Evolutionary conservation across 1,140 invertebrate genomes (phyloP).

Genomic region (Drosophila hydei): DNA sequence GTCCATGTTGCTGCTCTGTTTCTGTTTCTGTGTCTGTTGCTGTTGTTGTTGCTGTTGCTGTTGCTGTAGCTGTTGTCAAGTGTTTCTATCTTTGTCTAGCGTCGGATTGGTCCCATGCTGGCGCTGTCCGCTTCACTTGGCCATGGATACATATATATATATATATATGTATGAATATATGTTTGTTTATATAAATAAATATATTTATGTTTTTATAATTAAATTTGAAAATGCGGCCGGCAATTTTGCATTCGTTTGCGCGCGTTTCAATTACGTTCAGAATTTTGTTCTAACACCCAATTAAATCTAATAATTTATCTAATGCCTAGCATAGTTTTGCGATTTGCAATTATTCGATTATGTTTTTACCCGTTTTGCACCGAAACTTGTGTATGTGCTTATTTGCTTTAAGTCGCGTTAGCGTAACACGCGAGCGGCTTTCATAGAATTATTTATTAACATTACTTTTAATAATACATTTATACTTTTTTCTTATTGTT

Average conservation of each 20-base stretch:
- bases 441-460: constrained; percentile 13
- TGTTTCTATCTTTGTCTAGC: constrained; percentile 51
- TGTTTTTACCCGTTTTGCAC: constrained; percentile 81
- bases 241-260: constrained; percentile 27
- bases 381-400: constrained; percentile 77
- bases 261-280: constrained; percentile 17
- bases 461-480: constrained; percentile 25
- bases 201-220: constrained; percentile 54
- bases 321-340: constrained; percentile 63
- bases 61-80: constrained; percentile 5
- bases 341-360: constrained; percentile 62
- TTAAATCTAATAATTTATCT: constrained; percentile 68
- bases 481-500: constrained; percentile 15
- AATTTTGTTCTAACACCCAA: constrained; percentile 45
- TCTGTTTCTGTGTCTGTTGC: constrained; percentile 1
- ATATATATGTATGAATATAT: background rate
- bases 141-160: background rate
- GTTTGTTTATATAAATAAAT: background rate
- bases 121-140: constrained; percentile 27
- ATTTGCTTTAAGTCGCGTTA: constrained; percentile 35
- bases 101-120: constrained; percentile 74
- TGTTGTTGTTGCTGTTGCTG: constrained; percentile 19
- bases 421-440: constrained; percentile 40
- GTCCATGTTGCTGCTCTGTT: constrained; percentile 55
- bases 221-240: constrained; percentile 50